A percentile compares a stretch with the other conserved stretches of the same genome.
Evolutionary conservation across 2,888 invertebrate species (phyloP).

Genomic region (Microctonus hyperodae): DNA sequence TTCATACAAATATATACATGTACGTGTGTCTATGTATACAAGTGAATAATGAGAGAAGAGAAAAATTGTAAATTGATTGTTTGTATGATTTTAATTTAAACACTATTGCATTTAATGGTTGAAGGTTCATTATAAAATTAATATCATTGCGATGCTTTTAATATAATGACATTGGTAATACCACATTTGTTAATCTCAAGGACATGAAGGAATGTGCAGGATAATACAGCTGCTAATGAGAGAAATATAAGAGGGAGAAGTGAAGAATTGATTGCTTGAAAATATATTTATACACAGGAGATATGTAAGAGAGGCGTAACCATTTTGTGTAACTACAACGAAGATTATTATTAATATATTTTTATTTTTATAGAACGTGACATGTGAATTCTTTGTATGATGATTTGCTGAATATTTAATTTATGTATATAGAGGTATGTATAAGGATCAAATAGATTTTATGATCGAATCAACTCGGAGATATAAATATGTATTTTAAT

Average conservation of each 20-base stretch:
- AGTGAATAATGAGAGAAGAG: background rate
- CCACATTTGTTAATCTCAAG: background rate
- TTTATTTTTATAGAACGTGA: background rate
- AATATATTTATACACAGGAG: no score
- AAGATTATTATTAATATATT: constrained; percentile 3
- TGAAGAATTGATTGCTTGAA: background rate
- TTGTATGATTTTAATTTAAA: no score
- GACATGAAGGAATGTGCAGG: background rate
- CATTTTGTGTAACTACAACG: background rate
- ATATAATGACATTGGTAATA: constrained; percentile 1
- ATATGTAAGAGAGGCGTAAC: background rate
- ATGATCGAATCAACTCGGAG: background rate
- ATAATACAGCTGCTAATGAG: background rate
- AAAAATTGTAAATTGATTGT: constrained; percentile 1
- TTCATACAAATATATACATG: background rate
- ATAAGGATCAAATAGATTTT: background rate
- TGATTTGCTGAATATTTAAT: constrained; percentile 3
- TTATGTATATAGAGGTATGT: background rate
- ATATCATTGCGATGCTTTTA: background rate
- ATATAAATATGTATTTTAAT: background rate
- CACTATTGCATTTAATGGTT: background rate
- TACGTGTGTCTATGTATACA: no score
- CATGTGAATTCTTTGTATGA: background rate
- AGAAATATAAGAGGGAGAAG: no score
- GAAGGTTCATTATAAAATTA: background rate